Evolutionary conservation across 2,888 invertebrate genomes (phyloP).

Genomic region (Nemoura dubitans): DNA sequence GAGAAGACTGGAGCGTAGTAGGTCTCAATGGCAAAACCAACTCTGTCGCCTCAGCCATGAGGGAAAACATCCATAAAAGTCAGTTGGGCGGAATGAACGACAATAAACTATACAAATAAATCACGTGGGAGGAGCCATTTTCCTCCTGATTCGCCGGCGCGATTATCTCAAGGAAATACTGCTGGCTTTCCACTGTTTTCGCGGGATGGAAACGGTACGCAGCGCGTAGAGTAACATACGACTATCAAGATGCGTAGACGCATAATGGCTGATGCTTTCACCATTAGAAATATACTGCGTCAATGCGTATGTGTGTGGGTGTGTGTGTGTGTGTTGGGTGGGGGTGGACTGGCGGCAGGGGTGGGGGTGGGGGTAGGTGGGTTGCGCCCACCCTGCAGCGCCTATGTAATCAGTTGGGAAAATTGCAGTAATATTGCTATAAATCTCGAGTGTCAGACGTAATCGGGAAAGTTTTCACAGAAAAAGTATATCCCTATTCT

Average conservation of each 20-base stretch:
- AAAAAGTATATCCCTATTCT: background rate
- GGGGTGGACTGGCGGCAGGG: background rate
- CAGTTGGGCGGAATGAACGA: constrained; percentile 59
- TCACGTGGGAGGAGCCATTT: constrained; percentile 56
- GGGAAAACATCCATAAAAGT: constrained; percentile 59
- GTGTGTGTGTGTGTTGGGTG: background rate
- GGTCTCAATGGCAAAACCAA: constrained; percentile 36
- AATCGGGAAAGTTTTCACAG: background rate
- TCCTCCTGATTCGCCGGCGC: constrained; percentile 56
- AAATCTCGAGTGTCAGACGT: constrained; percentile 21
- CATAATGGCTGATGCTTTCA: constrained; percentile 40
- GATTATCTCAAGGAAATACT: constrained; percentile 54
- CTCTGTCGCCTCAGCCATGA: constrained; percentile 38
- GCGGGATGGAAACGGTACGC: constrained; percentile 26
- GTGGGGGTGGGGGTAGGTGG: background rate
- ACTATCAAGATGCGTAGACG: constrained; percentile 35
- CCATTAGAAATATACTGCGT: constrained; percentile 37
- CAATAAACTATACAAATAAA: constrained; percentile 60
- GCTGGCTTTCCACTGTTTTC: constrained; percentile 42
- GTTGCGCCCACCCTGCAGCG: background rate
- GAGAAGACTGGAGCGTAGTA: background rate
- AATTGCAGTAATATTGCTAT: constrained; percentile 26
- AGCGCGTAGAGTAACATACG: background rate
- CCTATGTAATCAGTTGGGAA: background rate
- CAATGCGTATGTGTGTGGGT: constrained; percentile 2